Evolutionary conservation across 2,888 invertebrate genomes (phyloP), one percentile per base, ranked within the genome.

Genomic region (Hydropsyche betteni): DNA sequence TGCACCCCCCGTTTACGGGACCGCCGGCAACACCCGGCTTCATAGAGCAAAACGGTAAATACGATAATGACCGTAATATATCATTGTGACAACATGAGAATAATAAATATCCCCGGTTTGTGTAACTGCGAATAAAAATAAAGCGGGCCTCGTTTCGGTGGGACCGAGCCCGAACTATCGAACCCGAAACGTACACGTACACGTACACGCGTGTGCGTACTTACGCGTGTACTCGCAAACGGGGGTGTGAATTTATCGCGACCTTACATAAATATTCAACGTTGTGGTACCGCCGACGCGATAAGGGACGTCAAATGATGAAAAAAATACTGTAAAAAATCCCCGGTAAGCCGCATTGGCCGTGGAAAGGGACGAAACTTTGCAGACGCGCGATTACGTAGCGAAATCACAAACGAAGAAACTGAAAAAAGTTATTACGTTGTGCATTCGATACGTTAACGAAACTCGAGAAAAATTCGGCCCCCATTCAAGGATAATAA

Each of bases 21-120:
- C n/a, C 69, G 51, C 51, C 16, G 50, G 51, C 44, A 50, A 50
- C 44, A 72, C 55, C 72, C 61, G n/a, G 61, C 36, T 58, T 34
- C 74, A 74, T 68, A 74, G 68, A 76, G 69, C 69, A 69, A 73
- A 76, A 73, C 75, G 68, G 72, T 75, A 75, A 76, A 76, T 78
- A 78, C 74, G 76, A 76, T 78, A 78, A 78, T 78, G 78, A 78
- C 78, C 76, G 71, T 72, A 71, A 78, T 78, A 78, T 78, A 78
- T 78, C 78, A 78, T 72, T 78, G 76, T 78, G 78, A 78, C 78
- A 78, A 76, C 78, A 78, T 68, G 74, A 71, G 74, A 74, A 76
- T 78, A 78, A 78, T 78, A 78, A 78, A 78, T 77, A 74, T 72
- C 72, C 72, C 70, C 61, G 44, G 55, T 72, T 38, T 61, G 72